Conservation (phyloP, 2,113 vertebrate species). For the Festucalex cinctus region DNA sequence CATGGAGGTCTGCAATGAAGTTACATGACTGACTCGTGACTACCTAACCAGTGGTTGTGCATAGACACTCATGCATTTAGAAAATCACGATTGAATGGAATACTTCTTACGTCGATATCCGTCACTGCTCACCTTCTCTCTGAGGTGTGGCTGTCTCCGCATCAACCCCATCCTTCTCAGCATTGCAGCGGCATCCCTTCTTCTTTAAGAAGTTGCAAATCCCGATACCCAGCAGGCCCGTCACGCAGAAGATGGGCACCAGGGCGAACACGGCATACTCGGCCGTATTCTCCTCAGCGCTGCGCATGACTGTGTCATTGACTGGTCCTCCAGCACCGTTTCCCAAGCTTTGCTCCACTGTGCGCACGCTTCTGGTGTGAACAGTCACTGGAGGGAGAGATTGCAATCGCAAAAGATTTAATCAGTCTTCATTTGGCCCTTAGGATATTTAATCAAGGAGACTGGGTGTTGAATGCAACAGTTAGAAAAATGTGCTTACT, state of each 20-base stretch:
- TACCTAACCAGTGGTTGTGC: constrained; percentile 8
- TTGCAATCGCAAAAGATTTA: not conserved
- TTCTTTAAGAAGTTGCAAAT: constrained; percentile 93
- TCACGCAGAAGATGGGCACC: constrained; percentile 90
- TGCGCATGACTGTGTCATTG: constrained; percentile 72
- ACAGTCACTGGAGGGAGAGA: constrained; percentile 5
- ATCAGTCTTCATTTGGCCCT: not conserved
- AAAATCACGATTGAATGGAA: not conserved
- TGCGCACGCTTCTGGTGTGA: constrained; percentile 51
- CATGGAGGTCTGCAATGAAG: too few species aligned
- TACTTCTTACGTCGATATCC: not conserved
- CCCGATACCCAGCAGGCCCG: constrained; percentile 90
- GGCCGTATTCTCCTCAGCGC: constrained; percentile 74
- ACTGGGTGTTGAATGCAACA: not conserved
- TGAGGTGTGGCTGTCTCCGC: constrained; percentile 57
- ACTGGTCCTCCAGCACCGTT: constrained; percentile 20
- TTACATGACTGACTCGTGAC: too few species aligned
- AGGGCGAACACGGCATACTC: constrained; percentile 87
- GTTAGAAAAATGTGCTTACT: constrained; percentile 25
- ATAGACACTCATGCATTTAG: not conserved
- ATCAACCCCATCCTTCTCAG: constrained; percentile 80
- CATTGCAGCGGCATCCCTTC: constrained; percentile 86
- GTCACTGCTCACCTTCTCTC: constrained; percentile 77
- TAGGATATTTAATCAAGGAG: not conserved
- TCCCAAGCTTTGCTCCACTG: constrained; percentile 50